phyloP scores from a whole-genome alignment of 1,140 invertebrate genomes.

The Helicoverpa zea region DNA sequence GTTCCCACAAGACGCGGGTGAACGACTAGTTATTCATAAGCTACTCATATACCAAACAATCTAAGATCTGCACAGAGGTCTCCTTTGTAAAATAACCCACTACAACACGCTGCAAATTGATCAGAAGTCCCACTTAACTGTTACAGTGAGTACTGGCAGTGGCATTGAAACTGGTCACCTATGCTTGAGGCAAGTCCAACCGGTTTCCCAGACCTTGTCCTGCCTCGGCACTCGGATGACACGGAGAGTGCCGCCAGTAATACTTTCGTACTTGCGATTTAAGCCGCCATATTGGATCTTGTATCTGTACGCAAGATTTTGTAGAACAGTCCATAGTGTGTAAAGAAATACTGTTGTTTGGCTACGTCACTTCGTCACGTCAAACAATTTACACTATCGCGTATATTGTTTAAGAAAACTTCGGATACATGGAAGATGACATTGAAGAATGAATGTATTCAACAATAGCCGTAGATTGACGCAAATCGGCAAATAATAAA shows the following conservation, averaged over 20 bases:
- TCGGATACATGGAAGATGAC: neutral
- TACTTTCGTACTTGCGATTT: slow-evolving; percentile 30
- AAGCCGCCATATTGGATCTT: slow-evolving; percentile 10
- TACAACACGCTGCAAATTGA: neutral
- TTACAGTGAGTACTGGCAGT: slow-evolving; percentile 7
- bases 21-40: too few species aligned
- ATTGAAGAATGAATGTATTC: neutral
- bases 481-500: slow-evolving; percentile 18
- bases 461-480: slow-evolving; percentile 19
- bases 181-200: slow-evolving; percentile 13
- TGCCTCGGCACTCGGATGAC: slow-evolving; percentile 7
- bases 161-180: slow-evolving; percentile 44
- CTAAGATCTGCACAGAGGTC: neutral
- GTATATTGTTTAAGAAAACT: neutral
- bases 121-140: slow-evolving; percentile 22
- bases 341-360: neutral
- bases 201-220: slow-evolving; percentile 38
- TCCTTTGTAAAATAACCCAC: neutral
- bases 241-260: slow-evolving; percentile 16
- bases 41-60: too few species aligned
- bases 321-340: neutral
- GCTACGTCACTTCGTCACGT: too few species aligned
- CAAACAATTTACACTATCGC: too few species aligned
- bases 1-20: too few species aligned
- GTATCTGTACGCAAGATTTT: neutral